Percentiles rank a stretch among this genome's conserved stretches.
Conservation (phyloP, 2,797 vertebrate species). For the Erethizon dorsatum region DNA sequence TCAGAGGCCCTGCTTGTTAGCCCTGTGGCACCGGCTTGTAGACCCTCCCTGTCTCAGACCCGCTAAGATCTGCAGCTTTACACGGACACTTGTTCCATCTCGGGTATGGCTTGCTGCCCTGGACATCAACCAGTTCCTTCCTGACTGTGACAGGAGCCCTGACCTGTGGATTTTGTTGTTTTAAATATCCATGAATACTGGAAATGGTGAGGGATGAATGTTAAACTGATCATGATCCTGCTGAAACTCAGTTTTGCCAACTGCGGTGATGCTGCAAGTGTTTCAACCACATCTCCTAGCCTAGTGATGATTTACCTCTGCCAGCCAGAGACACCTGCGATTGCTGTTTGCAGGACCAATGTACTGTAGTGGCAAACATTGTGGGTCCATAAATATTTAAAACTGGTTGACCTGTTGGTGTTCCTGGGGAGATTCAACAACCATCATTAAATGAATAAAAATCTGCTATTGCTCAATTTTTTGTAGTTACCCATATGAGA, state of each 20-base stretch:
- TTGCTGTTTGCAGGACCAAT: background rate
- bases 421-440: background rate
- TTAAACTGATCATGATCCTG: background rate
- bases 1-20: background rate
- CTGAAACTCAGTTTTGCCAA: constrained; percentile 20
- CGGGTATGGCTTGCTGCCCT: background rate
- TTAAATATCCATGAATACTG: background rate
- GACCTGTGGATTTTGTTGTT: background rate
- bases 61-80: background rate
- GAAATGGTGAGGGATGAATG: constrained; percentile 24
- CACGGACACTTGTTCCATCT: background rate
- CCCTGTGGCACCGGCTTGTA: fast-evolving
- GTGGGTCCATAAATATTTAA: background rate
- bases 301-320: background rate
- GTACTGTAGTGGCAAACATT: background rate
- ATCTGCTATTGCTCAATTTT: background rate
- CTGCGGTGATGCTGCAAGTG: background rate
- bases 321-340: background rate
- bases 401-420: background rate
- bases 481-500: background rate
- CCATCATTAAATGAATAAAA: constrained; percentile 55
- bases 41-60: background rate
- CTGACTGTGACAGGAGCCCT: background rate
- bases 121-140: background rate
- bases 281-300: background rate